phyloP scores from a whole-genome alignment of 2,797 vertebrate species.

The Cynopterus sphinx region DNA sequence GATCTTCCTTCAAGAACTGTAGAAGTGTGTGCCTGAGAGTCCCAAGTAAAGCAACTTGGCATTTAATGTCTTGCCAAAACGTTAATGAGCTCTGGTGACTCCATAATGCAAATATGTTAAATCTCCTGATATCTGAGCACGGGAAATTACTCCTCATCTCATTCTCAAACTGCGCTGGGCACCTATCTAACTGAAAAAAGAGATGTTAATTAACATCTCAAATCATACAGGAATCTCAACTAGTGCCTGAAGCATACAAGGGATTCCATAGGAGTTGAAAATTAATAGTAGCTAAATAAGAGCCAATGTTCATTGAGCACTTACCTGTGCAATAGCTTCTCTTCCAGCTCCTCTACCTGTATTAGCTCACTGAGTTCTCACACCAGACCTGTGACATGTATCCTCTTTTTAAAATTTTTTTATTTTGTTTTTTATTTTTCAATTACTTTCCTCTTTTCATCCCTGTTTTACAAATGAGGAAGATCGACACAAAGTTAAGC shows the following conservation, averaged over 20 bases:
- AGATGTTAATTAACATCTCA: background rate
- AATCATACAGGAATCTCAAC: background rate
- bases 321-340: too few relatives aligned
- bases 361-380: background rate
- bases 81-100: background rate
- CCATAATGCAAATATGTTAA: background rate
- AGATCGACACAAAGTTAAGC: background rate
- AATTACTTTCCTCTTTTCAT: background rate
- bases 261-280: background rate
- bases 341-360: background rate
- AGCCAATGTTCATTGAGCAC: background rate
- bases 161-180: background rate
- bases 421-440: too few relatives aligned
- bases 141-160: background rate
- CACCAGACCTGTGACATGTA: fast-evolving
- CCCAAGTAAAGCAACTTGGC: background rate
- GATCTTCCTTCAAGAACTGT: background rate
- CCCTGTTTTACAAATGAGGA: background rate
- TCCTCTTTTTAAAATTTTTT: background rate
- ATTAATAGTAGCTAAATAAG: background rate
- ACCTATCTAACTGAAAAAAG: background rate
- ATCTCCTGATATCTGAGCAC: background rate
- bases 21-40: background rate
- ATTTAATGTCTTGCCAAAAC: background rate
- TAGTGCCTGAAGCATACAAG: background rate